These are phyloP conservation scores for Ypsolopha scabrella DNA, from an alignment of 2,888 invertebrate species.

Conservation along the genomic window DNA sequence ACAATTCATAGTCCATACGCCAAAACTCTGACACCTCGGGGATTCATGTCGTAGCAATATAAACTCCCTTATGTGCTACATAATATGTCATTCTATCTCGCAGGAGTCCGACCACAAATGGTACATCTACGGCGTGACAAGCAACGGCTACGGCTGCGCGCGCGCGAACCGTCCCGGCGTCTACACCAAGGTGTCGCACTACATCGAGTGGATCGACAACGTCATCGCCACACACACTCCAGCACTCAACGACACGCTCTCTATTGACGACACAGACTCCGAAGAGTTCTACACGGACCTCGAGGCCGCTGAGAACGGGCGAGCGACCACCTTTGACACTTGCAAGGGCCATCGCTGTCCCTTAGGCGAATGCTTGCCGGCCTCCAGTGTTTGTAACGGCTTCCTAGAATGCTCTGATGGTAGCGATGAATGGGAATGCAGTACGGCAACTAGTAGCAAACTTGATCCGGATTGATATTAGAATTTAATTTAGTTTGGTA, in stretches of 20 bases:
- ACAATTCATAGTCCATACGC: too few relatives aligned
- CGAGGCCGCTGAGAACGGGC: slow-evolving; percentile 50
- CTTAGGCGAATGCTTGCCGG: slow-evolving; percentile 79
- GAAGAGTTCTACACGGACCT: slow-evolving; percentile 48
- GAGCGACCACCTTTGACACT: slow-evolving; percentile 35
- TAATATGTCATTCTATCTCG: too few relatives aligned
- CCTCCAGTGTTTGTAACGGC: slow-evolving; percentile 80
- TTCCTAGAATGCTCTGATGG: slow-evolving; percentile 83
- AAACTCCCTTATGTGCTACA: too few relatives aligned
- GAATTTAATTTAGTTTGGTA: slow-evolving; percentile 1
- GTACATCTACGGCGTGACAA: slow-evolving; percentile 77
- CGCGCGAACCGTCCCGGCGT: slow-evolving; percentile 83
- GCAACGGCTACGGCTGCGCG: slow-evolving; percentile 85
- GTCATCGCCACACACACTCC: slow-evolving; percentile 55
- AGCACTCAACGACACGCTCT: slow-evolving; percentile 22
- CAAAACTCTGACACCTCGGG: too few relatives aligned
- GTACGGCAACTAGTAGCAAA: slow-evolving; percentile 25
- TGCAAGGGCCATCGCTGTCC: slow-evolving; percentile 82
- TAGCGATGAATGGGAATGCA: slow-evolving; percentile 77
- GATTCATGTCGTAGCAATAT: too few relatives aligned
- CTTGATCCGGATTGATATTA: slow-evolving; percentile 38
- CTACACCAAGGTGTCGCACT: slow-evolving; percentile 83
- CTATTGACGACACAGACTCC: slow-evolving; percentile 23
- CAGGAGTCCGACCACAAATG: slow-evolving; percentile 58
- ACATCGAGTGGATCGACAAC: slow-evolving; percentile 77